Conservation (phyloP, 2,888 invertebrate genomes). For the Microctonus brassicae region DNA sequence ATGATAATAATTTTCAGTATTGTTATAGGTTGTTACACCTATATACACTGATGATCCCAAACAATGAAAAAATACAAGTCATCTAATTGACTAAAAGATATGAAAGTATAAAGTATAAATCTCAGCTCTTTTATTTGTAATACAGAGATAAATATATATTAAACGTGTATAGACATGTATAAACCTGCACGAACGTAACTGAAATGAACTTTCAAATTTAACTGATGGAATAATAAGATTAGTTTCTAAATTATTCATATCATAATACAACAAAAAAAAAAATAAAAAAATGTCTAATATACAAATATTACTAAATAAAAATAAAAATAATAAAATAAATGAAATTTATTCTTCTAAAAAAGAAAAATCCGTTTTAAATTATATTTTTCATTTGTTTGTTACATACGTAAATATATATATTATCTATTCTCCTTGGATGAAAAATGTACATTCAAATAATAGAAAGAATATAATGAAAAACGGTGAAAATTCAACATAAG, state of each 20-base stretch:
- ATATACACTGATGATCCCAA: no score
- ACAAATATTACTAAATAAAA: no score
- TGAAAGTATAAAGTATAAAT: no score
- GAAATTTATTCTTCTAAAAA: not conserved
- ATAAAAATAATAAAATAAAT: not conserved
- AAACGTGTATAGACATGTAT: no score
- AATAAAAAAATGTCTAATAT: no score
- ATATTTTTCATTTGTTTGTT: not conserved
- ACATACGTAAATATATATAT: not conserved
- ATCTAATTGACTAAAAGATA: not conserved
- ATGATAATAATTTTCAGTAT: no score
- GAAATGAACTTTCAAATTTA: slow-evolving; percentile 1
- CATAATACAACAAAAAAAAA: no score
- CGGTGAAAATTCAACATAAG: not conserved
- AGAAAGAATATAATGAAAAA: slow-evolving; percentile 11
- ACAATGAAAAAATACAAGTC: not conserved
- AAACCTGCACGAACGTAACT: not conserved
- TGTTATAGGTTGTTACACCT: no score
- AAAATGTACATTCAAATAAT: not conserved
- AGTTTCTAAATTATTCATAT: not conserved
- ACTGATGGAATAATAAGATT: not conserved
- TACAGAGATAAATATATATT: no score
- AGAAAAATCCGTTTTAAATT: not conserved
- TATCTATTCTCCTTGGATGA: not conserved
- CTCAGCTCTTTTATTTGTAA: no score